Conservation (phyloP, 1,140 invertebrate genomes). For the Campodea augens region DNA sequence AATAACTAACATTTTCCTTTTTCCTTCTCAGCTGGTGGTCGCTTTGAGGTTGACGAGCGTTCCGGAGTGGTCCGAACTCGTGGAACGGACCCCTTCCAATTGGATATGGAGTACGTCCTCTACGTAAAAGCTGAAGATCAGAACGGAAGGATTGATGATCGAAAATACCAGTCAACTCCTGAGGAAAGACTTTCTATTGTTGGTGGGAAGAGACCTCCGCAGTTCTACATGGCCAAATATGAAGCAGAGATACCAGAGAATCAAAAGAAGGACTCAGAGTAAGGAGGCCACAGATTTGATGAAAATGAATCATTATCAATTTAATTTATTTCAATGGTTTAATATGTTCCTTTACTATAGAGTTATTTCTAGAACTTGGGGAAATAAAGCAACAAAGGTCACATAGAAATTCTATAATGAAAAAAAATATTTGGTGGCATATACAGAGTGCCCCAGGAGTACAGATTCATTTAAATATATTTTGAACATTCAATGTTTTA, state of each 20-base stretch:
- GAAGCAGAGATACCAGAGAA: constrained; percentile 89
- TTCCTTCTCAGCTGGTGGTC: constrained; percentile 34
- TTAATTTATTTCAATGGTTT: constrained; percentile 7
- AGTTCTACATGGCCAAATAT: constrained; percentile 83
- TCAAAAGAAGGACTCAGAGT: constrained; percentile 91
- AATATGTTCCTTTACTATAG: constrained; percentile 12
- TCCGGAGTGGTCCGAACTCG: constrained; percentile 82
- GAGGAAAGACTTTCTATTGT: constrained; percentile 82
- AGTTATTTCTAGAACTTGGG: too few species aligned
- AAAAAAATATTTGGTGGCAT: too few species aligned
- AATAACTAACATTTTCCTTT: background rate
- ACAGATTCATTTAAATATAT: too few species aligned
- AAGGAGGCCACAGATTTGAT: constrained; percentile 25
- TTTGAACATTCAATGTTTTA: too few species aligned
- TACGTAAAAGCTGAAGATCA: constrained; percentile 93
- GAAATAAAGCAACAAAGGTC: too few species aligned
- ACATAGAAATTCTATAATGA: too few species aligned
- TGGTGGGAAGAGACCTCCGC: constrained; percentile 77
- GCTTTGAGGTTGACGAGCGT: constrained; percentile 75
- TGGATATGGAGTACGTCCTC: constrained; percentile 89
- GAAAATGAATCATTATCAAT: background rate
- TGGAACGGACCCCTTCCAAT: constrained; percentile 74
- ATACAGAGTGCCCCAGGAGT: too few species aligned
- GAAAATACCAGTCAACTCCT: constrained; percentile 69
- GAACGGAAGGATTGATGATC: constrained; percentile 72